Evolutionary conservation across 1,140 invertebrate genomes (phyloP).

Genomic region (Conus betulinus): DNA sequence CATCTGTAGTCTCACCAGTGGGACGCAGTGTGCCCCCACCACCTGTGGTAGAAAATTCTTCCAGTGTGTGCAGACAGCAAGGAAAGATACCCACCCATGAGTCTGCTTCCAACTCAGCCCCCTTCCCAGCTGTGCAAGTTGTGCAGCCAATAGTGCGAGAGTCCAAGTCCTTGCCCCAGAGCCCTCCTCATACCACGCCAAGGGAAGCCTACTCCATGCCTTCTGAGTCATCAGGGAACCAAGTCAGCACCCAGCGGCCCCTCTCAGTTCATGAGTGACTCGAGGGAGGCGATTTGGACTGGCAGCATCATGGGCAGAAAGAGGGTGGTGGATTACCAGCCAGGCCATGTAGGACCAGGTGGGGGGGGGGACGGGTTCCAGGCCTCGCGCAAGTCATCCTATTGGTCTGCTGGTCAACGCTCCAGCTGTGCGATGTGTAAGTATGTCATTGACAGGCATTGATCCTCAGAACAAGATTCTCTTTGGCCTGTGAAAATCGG

Average conservation of each 20-base stretch:
- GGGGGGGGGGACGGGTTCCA: not conserved
- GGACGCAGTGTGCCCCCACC: constrained; percentile 49
- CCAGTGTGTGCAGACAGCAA: constrained; percentile 45
- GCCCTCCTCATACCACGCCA: not conserved
- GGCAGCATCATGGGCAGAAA: constrained; percentile 24
- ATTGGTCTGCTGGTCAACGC: constrained; percentile 65
- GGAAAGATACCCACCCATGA: constrained; percentile 26
- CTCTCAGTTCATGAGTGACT: constrained; percentile 16
- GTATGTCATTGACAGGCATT: constrained; percentile 9
- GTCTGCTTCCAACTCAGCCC: constrained; percentile 19
- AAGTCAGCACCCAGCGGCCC: constrained; percentile 13
- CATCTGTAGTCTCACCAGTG: constrained; percentile 66
- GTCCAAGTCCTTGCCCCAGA: not conserved
- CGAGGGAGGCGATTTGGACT: constrained; percentile 39
- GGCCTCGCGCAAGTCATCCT: constrained; percentile 63
- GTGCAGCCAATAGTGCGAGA: constrained; percentile 29
- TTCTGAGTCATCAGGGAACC: not conserved
- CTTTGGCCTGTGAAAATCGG: not conserved
- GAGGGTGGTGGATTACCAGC: constrained; percentile 39
- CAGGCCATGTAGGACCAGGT: constrained; percentile 11
- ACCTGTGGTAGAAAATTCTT: constrained; percentile 58
- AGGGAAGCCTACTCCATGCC: not conserved
- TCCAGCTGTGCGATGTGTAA: constrained; percentile 52
- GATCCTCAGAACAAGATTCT: not conserved
- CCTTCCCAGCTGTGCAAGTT: constrained; percentile 23